A percentile compares a stretch with the other conserved stretches of the same genome.
phyloP scores from a whole-genome alignment of 2,888 invertebrate genomes.

The Nineta flava region DNA sequence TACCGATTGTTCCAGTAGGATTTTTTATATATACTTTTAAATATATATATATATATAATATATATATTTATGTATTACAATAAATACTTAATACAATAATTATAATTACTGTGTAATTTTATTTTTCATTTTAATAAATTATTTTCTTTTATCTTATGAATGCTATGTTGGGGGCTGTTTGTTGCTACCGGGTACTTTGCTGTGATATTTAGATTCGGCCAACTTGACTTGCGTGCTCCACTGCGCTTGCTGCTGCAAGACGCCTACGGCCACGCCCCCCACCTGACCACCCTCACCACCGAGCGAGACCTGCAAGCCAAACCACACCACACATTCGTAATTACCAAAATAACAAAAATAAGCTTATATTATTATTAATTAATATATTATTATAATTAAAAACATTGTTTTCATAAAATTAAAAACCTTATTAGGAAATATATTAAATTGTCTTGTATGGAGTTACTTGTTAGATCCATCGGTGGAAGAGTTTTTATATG shows the following conservation, averaged over 20 bases:
- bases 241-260: constrained; percentile 8
- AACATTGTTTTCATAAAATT: background rate
- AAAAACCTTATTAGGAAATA: background rate
- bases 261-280: constrained; percentile 29
- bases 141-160: background rate
- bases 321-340: constrained; percentile 8
- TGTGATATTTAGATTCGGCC: constrained; percentile 31
- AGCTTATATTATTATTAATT: background rate
- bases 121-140: background rate
- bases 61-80: background rate
- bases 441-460: background rate
- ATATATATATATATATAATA: background rate
- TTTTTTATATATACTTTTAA: no score
- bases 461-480: no score
- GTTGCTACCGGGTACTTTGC: constrained; percentile 18
- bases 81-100: background rate
- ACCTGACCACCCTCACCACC: constrained; percentile 6
- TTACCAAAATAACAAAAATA: constrained; percentile 1
- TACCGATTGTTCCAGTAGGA: background rate
- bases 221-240: constrained; percentile 19
- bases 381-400: background rate
- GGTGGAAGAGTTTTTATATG: no score
- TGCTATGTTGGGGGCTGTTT: constrained; percentile 5
- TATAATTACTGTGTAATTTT: background rate
- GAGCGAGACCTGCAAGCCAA: constrained; percentile 8